Base-by-base conservation (phyloP, 1,140 invertebrate genomes). In the Drosophila bifasciata region DNA sequence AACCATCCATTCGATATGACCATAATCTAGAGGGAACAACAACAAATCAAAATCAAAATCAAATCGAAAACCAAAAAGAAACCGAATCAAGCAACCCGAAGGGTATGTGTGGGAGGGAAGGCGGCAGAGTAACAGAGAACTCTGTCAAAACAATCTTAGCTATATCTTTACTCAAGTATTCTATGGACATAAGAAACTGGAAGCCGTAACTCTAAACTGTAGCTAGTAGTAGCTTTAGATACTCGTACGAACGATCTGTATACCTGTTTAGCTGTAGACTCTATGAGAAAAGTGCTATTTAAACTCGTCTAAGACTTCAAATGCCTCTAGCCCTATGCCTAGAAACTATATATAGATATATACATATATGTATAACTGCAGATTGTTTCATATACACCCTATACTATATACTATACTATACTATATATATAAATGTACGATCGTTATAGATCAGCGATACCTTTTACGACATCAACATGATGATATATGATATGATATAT, bases 81-180 rank as follows among this genome's bases (percentile, higher is more conserved):
- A 59, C 44, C 28, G 66, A 43, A 60, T 13, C 50, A 60, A 61
- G 76, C 69, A 67, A 77, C 73, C 73, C 67, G 43, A 76, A 74
- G 74, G 69, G 58, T 49, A 17, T 49, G 56, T 36, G 19, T n/a
- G 25, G 19, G 25, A 25, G 25, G 28, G 28, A 3, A 28, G 32
- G 48, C n/a, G n/a, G 19, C 39, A 3, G 48, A 60, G 19, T 25
- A 50, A 40, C 56, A 50, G 44, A 74, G 59, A 45, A 75, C 48
- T 68, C 73, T 74, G 62, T 76, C 56, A 63, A 63, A 68, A 78
- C 52, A 71, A 76, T 76, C 64, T 68, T 83, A 86, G 81, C 62
- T 57, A 68, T 88, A 88, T 88, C 83, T 88, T 88, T 88, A 89
- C 83, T 88, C 78, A 89, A 88, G 83, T 88, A 88, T 88, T 88